Conservation (phyloP, 2,888 invertebrate species). For the Masnerella sp. region DNA sequence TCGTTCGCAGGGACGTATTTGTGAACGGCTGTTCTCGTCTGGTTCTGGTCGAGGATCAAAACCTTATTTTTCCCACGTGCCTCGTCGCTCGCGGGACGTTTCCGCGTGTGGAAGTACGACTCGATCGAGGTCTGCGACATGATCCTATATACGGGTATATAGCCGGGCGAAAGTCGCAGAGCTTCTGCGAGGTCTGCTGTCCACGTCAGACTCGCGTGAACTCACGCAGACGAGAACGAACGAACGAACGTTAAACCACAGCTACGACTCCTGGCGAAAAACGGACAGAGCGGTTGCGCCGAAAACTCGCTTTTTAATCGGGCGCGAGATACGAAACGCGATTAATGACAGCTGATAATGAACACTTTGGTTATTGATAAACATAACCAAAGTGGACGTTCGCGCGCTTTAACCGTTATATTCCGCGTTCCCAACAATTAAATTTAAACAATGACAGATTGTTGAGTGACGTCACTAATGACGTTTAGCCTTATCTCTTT, state of each 20-base stretch:
- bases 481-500: too few species aligned
- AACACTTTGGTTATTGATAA: too few species aligned
- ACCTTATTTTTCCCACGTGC: conserved; percentile 76
- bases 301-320: not conserved
- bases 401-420: not conserved
- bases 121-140: conserved; percentile 90
- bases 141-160: conserved; percentile 61
- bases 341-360: not conserved
- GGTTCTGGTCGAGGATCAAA: conserved; percentile 79
- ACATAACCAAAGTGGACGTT: not conserved
- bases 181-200: not conserved
- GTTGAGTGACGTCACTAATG: too few species aligned
- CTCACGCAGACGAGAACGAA: not conserved
- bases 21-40: conserved; percentile 74
- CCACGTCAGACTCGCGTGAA: too few species aligned
- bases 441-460: not conserved
- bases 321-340: not conserved
- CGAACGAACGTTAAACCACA: not conserved
- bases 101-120: conserved; percentile 86
- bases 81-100: conserved; percentile 86
- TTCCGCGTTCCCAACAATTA: too few species aligned
- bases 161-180: conserved; percentile 1
- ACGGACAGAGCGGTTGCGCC: not conserved
- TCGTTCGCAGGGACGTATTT: conserved; percentile 33
- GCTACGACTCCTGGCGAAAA: not conserved